Base-by-base conservation (phyloP, 2,113 vertebrate genomes). In the Dolichotis patagonum region DNA sequence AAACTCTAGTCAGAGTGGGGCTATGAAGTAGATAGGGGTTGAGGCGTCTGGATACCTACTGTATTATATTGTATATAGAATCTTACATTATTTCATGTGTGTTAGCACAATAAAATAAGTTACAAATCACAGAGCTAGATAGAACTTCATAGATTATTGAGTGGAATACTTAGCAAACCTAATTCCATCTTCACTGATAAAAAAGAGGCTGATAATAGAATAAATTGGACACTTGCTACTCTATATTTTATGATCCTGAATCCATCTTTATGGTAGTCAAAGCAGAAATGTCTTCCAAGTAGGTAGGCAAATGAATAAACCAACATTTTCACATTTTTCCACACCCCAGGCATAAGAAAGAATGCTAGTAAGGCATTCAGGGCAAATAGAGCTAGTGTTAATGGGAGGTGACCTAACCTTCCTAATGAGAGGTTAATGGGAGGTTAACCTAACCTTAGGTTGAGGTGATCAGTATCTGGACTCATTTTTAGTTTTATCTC, bases 131-230 rank as follows among this genome's bases (percentile, higher is more conserved):
- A 22, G 65, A 77, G 11, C 38, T 38, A 86, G 63, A 86, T 95
- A 49, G 75, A 77, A 93, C 56, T 87, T 86, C 58, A 86, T 65
- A 75, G 11, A 77, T 86, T 89, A 93, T 71, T 92, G 84, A 90
- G n/a, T 62, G 65, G 58, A 62, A 41, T 46, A 71, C 62, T 28
- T n/a, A 52, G 16, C 52, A 32, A 22, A 85, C 12, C 35, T 38
- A 38, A 22, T 86, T 86, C 91, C 13, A 60, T 46, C 41, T 32
- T 56, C 75, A 69, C 30, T 67, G 7, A 86, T 43, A 26, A 12
- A 41, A 32, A 81, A 90, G 58, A 54, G 13, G 4, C 65, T 83
- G 38, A 28, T 83, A 77, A 83, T 49, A n/a, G 6, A 88, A 69
- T 87, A 75, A 95, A 67, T 54, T 63, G 60, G 16, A 35, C 69